phyloP scores from a whole-genome alignment of 2,888 invertebrate species.

The Drosophila fungiperda region DNA sequence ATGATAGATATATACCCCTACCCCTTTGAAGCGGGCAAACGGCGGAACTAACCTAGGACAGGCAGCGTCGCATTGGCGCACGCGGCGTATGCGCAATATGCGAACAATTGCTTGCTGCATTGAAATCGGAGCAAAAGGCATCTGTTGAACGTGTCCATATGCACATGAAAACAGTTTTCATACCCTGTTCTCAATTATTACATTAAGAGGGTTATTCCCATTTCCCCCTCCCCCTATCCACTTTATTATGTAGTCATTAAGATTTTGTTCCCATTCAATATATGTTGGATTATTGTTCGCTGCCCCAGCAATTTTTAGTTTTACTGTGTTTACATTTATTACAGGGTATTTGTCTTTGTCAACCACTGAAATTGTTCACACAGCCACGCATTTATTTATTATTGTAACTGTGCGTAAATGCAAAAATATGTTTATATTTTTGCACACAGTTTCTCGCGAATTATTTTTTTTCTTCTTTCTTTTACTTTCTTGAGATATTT shows the following conservation, averaged over 20 bases:
- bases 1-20: not conserved
- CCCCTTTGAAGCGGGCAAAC: conserved; percentile 14
- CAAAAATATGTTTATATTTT: conserved; percentile 50
- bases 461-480: not conserved
- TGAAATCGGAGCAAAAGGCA: conserved; percentile 13
- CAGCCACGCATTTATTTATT: conserved; percentile 1
- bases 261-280: not conserved
- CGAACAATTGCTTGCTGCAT: conserved; percentile 26
- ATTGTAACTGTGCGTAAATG: conserved; percentile 44
- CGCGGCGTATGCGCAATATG: conserved; percentile 58
- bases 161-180: not conserved
- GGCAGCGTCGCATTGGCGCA: conserved; percentile 44
- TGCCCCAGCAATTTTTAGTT: not conserved
- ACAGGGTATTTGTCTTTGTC: conserved; percentile 16
- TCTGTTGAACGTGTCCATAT: not conserved
- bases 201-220: not conserved
- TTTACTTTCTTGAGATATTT: conserved; percentile 27
- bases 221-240: not conserved
- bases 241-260: not conserved
- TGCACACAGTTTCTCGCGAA: conserved; percentile 13
- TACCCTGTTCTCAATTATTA: conserved; percentile 25
- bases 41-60: conserved; percentile 61
- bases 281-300: not conserved
- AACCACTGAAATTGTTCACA: not conserved
- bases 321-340: not conserved